Evolutionary conservation across 2,797 vertebrate species (phyloP), one percentile per base, ranked within the genome.

Genomic region (Phrynocephalus forsythii): DNA sequence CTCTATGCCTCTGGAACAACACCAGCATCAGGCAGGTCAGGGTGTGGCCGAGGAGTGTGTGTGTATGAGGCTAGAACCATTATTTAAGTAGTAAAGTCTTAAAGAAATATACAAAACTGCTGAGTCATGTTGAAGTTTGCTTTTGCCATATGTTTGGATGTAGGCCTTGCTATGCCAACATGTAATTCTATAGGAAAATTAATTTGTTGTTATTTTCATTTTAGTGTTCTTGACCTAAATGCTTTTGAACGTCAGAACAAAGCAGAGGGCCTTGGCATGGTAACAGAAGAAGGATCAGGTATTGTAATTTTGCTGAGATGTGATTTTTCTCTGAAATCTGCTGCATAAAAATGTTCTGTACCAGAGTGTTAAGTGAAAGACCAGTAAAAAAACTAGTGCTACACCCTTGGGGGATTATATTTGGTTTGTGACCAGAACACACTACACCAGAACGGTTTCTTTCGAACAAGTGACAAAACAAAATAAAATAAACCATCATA

Each of bases 261-360:
- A 97, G 98, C 98, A 5, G 98, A 99, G 94, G 98, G 98, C 78
- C 97, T 99, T 87, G 98, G 98, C 7, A 99, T 99, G 98, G 98
- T 99, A 93, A 99, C 98, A 2, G 98, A 99, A 92, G 98, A 99
- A 93, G 98, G 98, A 91, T 99, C 98, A 98, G 98, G 98, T 99
- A 97, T 81, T 89, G 30, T 52, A 9, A 6, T 82, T 68, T 92
- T 79, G 83, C 80, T 67, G 84, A n/a, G 88, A 91, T 9, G 0
- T 84, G n/a, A 82, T 22, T 2, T 52, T 73, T 3, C 20, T 28
- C 86, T 67, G 38, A 30, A 28, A 10, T 82, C 90, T 80, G 88
- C 8, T 71, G 84, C 84, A 88, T 77, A 75, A 60, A 88, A 91
- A 73, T 20, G 68, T 78, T 26, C 38, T 80, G 22, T n/a, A 11